Percentiles rank a stretch among this genome's conserved stretches.
These are phyloP conservation scores for Rhinophrynus dorsalis DNA, from an alignment of 2,797 vertebrate genomes.

Conservation along the genomic window DNA sequence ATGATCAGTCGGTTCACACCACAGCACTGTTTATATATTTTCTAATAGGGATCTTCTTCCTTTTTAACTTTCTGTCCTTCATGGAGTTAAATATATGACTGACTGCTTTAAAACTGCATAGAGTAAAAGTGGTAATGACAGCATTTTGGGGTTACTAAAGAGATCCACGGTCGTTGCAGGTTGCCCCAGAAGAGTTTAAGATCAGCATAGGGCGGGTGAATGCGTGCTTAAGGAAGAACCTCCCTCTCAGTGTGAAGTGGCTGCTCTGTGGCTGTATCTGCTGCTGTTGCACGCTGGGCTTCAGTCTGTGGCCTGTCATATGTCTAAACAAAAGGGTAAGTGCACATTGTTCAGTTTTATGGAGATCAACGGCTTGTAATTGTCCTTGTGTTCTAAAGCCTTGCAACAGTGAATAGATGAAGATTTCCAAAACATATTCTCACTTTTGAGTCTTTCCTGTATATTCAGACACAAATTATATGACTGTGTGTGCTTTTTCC, in stretches of 20 bases:
- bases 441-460: too few relatives aligned
- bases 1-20: too few relatives aligned
- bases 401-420: not conserved
- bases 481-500: not conserved
- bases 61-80: too few relatives aligned
- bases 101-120: too few relatives aligned
- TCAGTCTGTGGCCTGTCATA: constrained; percentile 96
- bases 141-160: constrained; percentile 32
- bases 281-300: constrained; percentile 96
- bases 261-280: constrained; percentile 96
- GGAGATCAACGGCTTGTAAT: not conserved
- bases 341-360: constrained; percentile 1
- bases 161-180: constrained; percentile 67
- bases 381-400: not conserved
- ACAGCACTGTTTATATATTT: too few relatives aligned
- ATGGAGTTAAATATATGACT: too few relatives aligned
- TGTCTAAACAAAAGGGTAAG: constrained; percentile 99
- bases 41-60: too few relatives aligned
- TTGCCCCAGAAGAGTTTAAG: constrained; percentile 98
- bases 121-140: not conserved
- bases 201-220: constrained; percentile 93
- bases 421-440: too few relatives aligned
- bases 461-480: too few relatives aligned
- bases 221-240: constrained; percentile 91
- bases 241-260: constrained; percentile 97